Base-by-base conservation (phyloP, 2,113 vertebrate genomes). In the Anser brachyrhynchus region DNA sequence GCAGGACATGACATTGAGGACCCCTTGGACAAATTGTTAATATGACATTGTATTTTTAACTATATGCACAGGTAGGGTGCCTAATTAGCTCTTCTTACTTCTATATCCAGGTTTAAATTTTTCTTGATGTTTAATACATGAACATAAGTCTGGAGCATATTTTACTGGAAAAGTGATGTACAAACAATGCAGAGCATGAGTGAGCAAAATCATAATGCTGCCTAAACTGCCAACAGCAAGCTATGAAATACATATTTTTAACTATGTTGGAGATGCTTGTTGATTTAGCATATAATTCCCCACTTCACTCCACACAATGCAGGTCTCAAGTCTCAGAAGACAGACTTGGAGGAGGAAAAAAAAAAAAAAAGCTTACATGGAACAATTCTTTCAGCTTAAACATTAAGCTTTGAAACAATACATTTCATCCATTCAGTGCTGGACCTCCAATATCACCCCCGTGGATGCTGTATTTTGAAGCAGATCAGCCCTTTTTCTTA, bases 331-430 rank as follows among this genome's bases (percentile, higher is more conserved):
- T 80, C 59, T 91, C 51, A 54, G 37, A 61, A 71, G 18, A 67
- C 31, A 74, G 51, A 19, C 7, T 71, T 43, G 25, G 43, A 81
- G 76, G 61, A 52, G 76, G 52, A 52, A 58, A 19, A 8, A 2
- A 3, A 9, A 44, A 25, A 52, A n/a, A 52, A 33, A 43, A 31
- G 1, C 5, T 46, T 5, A 37, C 0, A 1, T 18, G n/a, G 46
- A 66, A 1, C 44, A 76, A 69, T 20, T 33, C 41, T 46, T 65
- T 76, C 33, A 77, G 14, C 26, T 72, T 73, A 70, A 61, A 75
- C 8, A 21, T 58, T 26, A n/a, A 35, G 10, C 20, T 92, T 77
- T 80, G 76, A 83, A 57, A n/a, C 17, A 80, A 57, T 26, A 39
- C 2, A 22, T 88, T 92, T 70, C 22, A 74, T 52, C 49, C 21